Base-by-base conservation (phyloP, 2,797 vertebrate species). In the Uromys caudimaculatus region DNA sequence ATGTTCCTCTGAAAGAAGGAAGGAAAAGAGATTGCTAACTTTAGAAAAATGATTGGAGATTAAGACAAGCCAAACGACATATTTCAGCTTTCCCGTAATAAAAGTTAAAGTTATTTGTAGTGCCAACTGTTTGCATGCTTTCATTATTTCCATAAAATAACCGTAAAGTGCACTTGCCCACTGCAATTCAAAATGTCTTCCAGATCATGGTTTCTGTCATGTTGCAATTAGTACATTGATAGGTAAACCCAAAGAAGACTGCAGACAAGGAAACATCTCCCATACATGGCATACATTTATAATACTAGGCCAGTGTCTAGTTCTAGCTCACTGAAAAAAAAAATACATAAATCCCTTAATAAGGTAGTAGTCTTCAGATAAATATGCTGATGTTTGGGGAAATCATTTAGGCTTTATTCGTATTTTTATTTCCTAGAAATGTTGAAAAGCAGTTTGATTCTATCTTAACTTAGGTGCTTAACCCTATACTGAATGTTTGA, bases 361-460 rank as follows among this genome's bases (percentile, higher is more conserved):
- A 58, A 77, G n/a, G 50, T 21, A 47, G 58, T 35, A 35, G 60
- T 88, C 71, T 78, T 87, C 12, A 62, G 58, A 92, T 67, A 79
- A 86, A 89, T 82, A 35, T n/a, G 32, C 21, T 50, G 21, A 89
- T 58, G 32, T 64, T 93, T 89, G 76, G 56, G n/a, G 71, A 90
- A 77, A 58, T 88, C 50, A 56, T 91, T 90, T n/a, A 81, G 14
- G 47, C 60, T 85, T 83, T 44, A 24, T 79, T 69, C n/a, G 76
- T 90, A 50, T 97, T 52, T 38, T 76, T 93, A 47, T 97, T 90
- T 89, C n/a, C 91, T 89, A 73, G 78, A 92, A 93, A 90, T 52
- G 2, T 71, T 93, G 79, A 73, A 69, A 90, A 91, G 50, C 29
- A 90, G n/a, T 93, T 94, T 24, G 38, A 1, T 85, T 90, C 92